Percentiles rank a stretch among this genome's conserved stretches.
Evolutionary conservation across 2,888 invertebrate genomes (phyloP).

Genomic region (Horisme vitalbata): DNA sequence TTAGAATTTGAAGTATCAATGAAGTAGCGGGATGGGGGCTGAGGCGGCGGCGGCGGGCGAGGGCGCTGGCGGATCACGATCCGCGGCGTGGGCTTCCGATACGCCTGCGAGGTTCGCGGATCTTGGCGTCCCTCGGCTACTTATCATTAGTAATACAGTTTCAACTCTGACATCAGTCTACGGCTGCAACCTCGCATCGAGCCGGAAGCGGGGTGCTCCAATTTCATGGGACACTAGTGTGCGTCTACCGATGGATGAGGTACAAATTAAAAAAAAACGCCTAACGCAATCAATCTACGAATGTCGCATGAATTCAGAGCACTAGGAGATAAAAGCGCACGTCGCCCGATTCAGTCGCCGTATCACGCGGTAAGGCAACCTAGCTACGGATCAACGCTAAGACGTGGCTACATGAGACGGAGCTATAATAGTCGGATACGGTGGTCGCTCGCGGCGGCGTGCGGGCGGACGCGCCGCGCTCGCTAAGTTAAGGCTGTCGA

Average conservation of each 20-base stretch:
- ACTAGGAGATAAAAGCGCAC: constrained; percentile 36
- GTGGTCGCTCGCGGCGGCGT: constrained; percentile 40
- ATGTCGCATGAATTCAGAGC: constrained; percentile 41
- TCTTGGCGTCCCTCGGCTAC: constrained; percentile 15
- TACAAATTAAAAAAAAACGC: constrained; percentile 25
- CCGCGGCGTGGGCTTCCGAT: constrained; percentile 14
- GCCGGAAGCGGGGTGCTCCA: constrained; percentile 32
- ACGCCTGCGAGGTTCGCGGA: constrained; percentile 13
- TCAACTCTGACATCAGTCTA: constrained; percentile 23
- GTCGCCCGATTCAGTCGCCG: constrained; percentile 39
- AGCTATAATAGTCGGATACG: constrained; percentile 28
- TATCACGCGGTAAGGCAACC: constrained; percentile 16
- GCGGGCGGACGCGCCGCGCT: constrained; percentile 54
- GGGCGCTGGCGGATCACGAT: constrained; percentile 33
- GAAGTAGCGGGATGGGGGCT: constrained; percentile 39
- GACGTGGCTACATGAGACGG: constrained; percentile 30
- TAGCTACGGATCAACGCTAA: constrained; percentile 29
- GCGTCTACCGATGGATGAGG: constrained; percentile 29
- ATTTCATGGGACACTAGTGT: constrained; percentile 28
- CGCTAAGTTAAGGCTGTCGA: constrained; percentile 61
- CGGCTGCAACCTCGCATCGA: constrained; percentile 28
- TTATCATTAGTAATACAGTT: constrained; percentile 21
- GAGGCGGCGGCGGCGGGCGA: constrained; percentile 6
- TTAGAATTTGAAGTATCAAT: constrained; percentile 64
- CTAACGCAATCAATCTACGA: constrained; percentile 28